phyloP scores from a whole-genome alignment of 2,113 vertebrate genomes.

The Motacilla alba region DNA sequence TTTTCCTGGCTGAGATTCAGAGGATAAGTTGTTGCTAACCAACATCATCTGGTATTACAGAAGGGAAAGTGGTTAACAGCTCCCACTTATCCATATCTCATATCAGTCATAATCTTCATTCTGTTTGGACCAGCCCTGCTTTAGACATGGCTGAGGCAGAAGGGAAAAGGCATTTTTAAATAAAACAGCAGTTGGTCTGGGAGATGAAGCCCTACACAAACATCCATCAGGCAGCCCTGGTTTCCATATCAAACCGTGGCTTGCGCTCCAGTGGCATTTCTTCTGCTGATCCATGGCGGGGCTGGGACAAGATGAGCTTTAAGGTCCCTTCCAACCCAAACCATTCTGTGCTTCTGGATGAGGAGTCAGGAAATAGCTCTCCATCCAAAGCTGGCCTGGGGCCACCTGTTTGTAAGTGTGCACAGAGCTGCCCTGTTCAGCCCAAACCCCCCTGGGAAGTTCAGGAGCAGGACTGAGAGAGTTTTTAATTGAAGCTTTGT shows the following conservation, averaged over 20 bases:
- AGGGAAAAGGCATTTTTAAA: not conserved
- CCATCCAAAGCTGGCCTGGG: not conserved
- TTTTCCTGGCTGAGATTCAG: slow-evolving; percentile 55
- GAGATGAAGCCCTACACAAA: not conserved
- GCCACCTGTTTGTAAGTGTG: not conserved
- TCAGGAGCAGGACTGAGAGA: not conserved
- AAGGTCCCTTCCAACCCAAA: not conserved
- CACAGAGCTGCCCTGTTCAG: not conserved
- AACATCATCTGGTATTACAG: slow-evolving; percentile 37
- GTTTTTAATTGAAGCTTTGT: not conserved
- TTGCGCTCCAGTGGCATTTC: not conserved
- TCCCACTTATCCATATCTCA: not conserved
- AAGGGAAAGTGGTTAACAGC: slow-evolving; percentile 22
- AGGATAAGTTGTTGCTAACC: slow-evolving; percentile 52
- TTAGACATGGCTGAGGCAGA: not conserved
- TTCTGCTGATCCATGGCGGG: not conserved
- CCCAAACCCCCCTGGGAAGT: not conserved
- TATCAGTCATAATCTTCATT: not conserved
- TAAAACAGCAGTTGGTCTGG: not conserved
- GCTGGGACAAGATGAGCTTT: not conserved
- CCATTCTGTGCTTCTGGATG: not conserved
- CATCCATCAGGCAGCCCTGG: not conserved
- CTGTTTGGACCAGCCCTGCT: not conserved
- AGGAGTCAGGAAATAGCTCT: not conserved
- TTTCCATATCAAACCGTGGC: not conserved